Conservation (phyloP, 2,113 vertebrate genomes). For the Odocoileus virginianus region DNA sequence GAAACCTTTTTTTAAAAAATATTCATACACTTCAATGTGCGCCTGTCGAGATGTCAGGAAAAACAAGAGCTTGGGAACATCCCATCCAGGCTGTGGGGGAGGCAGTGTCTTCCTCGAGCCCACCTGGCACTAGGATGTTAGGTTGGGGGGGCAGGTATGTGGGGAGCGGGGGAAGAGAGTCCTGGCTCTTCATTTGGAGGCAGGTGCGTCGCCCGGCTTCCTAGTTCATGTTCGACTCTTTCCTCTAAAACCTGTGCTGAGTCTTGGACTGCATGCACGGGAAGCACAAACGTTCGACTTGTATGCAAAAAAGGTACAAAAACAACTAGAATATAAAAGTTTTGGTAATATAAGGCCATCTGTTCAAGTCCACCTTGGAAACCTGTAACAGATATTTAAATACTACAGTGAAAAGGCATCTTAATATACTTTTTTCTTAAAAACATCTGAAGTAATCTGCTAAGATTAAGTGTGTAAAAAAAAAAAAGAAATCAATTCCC, state of each 20-base stretch:
- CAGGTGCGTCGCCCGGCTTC: background rate
- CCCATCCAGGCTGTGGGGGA: background rate
- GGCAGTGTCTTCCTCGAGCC: background rate
- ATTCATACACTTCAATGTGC: slow-evolving; percentile 37
- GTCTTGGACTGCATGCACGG: slow-evolving; percentile 80
- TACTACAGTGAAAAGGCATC: slow-evolving; percentile 79
- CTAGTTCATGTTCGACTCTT: background rate
- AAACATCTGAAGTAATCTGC: slow-evolving; percentile 76
- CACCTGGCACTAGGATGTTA: background rate
- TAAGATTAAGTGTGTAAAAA: slow-evolving; percentile 72
- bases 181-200: slow-evolving; percentile 1
- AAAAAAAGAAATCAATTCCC: slow-evolving; percentile 57
- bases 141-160: background rate
- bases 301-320: slow-evolving; percentile 84
- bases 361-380: slow-evolving; percentile 78
- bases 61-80: slow-evolving; percentile 67
- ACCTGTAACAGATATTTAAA: slow-evolving; percentile 78
- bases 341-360: slow-evolving; percentile 83
- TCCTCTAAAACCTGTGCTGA: slow-evolving; percentile 77
- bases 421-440: slow-evolving; percentile 74
- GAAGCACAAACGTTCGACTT: slow-evolving; percentile 80
- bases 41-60: slow-evolving; percentile 32
- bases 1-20: slow-evolving; percentile 60
- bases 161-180: background rate
- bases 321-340: slow-evolving; percentile 83